phyloP scores from a whole-genome alignment of 2,888 invertebrate species.

The Phyllotreta striolata region DNA sequence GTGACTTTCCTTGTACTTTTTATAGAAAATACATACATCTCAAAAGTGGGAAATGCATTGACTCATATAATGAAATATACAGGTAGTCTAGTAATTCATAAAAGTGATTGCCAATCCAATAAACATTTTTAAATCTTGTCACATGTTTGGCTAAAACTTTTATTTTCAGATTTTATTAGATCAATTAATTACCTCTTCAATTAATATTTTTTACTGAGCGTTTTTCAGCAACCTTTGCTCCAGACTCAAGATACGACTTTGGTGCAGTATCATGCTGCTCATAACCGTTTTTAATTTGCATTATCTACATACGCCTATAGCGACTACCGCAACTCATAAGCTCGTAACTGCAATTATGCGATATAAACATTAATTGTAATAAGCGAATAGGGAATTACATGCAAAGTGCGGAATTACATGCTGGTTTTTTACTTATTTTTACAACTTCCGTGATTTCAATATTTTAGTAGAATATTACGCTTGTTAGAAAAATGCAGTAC shows the following conservation, averaged over 20 bases:
- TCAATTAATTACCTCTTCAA: no score
- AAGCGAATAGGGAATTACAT: background rate
- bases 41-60: no score
- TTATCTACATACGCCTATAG: slow-evolving; percentile 23
- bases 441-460: background rate
- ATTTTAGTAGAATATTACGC: background rate
- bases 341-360: slow-evolving; percentile 13
- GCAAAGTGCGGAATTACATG: slow-evolving; percentile 4
- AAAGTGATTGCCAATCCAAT: no score
- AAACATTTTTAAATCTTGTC: no score
- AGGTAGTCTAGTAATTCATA: no score
- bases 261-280: background rate
- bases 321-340: slow-evolving; percentile 24
- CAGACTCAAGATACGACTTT: background rate
- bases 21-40: no score
- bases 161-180: no score
- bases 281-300: slow-evolving; percentile 29
- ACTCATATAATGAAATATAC: no score
- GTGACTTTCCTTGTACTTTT: no score
- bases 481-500: background rate
- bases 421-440: background rate
- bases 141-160: no score
- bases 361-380: slow-evolving; percentile 29
- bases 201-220: background rate
- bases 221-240: background rate